Evolutionary conservation across 2,888 invertebrate genomes (phyloP), one percentile per base, ranked within the genome.

Genomic region (Lasioglossum figueresi): DNA sequence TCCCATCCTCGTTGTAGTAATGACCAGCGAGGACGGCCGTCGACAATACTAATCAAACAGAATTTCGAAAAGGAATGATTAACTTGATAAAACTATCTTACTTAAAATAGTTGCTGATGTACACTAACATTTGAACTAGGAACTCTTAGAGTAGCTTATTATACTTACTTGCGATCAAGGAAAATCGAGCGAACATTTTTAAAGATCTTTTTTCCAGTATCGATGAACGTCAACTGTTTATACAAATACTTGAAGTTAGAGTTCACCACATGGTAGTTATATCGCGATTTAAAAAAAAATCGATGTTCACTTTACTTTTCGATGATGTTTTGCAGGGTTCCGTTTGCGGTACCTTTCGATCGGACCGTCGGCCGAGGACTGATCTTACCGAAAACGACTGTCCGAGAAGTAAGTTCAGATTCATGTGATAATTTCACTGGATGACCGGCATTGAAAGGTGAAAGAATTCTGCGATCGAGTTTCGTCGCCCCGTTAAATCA

Each of bases 1-100:
- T 89, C 79, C 92, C 87, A 88, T 95, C 92, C 8, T 87, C 89
- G 40, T 88, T 88, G 71, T 84, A 86, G 81, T 85, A 91, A 75
- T 90, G 88, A 40, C 90, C 90, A 59, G 82, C 86, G 37, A 83
- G 88, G 40, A 66, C 89, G 5, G 14, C 66, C 19, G 76, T 19
- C 10, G 52, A 56, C 19, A 72, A 23, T 6, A 81, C 84, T 83
- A 1, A 37, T 37, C 2, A 8, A 23, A 68, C 23, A 4, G 10
- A 68, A 68, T 34, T 34, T 31, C 66, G 31, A 31, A 19, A 34
- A 31, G 1, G 16, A 63, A 34, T 34, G 19, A 66, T 66, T 10
- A 34, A 63, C 16, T 31, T 63, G 6, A 31, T 12, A 31, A 31
- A 31, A 31, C 16, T 16, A 31, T 27, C 5, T 59, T 27, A 59